Evolutionary conservation across 37 sponge, comb jelly and placozoan genomes (phyloP), one percentile per base, ranked within the genome.

Genomic region (Cliona cf. orientalis): DNA sequence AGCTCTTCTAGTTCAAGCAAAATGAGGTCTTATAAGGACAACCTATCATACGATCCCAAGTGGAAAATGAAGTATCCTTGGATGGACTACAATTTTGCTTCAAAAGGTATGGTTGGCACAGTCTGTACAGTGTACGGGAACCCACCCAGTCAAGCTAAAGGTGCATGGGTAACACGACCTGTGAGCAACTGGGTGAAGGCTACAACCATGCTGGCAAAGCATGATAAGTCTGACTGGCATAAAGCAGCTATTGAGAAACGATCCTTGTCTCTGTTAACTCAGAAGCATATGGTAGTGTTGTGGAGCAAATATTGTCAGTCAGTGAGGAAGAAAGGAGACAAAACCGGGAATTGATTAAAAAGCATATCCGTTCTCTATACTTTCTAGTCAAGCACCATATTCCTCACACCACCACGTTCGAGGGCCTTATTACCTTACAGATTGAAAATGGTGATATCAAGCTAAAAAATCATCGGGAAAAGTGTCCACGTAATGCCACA

Each of bases 161-260:
- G 80, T 46, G 80, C 80, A 42, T 80, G 80, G 80, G 80, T 67
- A 49, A 80, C 67, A 80, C 46, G 69, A 45, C 69, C 80, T 67
- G 46, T 67, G 58, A 80, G 38, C 33, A 67, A 67, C 41, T 80
- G 46, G 80, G 80, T 63, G 42, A 67, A 80, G 66, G 80, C 55
- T 26, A 80, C 45, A 23, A 28, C 44, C 34, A 32, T 80, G 66
- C 69, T 80, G 46, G 68, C 68, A 67, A 44, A 66, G 37, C 80
- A 80, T 43, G 31, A 78, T 19, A 63, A 67, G 39, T 66, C 67
- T 42, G 67, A 71, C 49, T 80, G 71, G 81, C 71, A 80, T 23
- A 58, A 44, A 46, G 81, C 81, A 80, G 81, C 81, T 32, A 41
- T 80, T 25, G 69, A 80, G 71, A 67, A 80, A 38, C 60, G 49